Base-by-base conservation (phyloP, 2,888 invertebrate species). In the Gymnoscelis rufifasciata region DNA sequence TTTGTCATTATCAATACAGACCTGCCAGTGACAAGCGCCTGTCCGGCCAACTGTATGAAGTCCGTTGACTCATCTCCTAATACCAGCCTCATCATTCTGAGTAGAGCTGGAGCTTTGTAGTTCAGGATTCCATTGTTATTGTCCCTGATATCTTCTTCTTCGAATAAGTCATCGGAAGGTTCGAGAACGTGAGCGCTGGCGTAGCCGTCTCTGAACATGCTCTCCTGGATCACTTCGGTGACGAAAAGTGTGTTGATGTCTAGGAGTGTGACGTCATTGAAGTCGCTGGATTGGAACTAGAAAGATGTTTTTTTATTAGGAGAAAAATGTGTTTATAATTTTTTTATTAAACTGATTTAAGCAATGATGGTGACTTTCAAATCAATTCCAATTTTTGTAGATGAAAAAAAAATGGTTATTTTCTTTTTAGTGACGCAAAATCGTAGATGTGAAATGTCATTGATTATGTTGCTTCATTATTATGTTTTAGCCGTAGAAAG, bases 201-300 rank as follows among this genome's bases (percentile, higher is more conserved):
- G 33, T 77, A 81, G 0, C 69, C 68, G 46, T 88, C 88, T 2
- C 59, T 60, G 0, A 74, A 62, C 5, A 88, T 56, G 52, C 79
- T 74, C 40, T 87, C 86, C 68, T 83, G 86, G 7, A 87, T 75
- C 0, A 87, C 54, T 11, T 88, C 86, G 1, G 78, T 68, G 6
- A 76, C 69, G 35, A 87, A 87, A 35, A 87, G 53, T 0, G 82
- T 73, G 26, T 83, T 65, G 8, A 78, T 62, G 29, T 88, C 87
- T 0, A 87, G 44, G 1, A 74, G 55, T 2, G 67, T 62, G 0
- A 62, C 49, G 31, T 77, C 75, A 4, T 38, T 31, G 7, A 35
- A 35, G 15, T 0, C 57, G 39, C 4, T 0, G 57, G 24, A 8
- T 68, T 84, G 74, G 41, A 77, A 78, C 78, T 78, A 19, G 23